Conservation (phyloP, 1,140 invertebrate species). For the Zaprionus inermis region DNA sequence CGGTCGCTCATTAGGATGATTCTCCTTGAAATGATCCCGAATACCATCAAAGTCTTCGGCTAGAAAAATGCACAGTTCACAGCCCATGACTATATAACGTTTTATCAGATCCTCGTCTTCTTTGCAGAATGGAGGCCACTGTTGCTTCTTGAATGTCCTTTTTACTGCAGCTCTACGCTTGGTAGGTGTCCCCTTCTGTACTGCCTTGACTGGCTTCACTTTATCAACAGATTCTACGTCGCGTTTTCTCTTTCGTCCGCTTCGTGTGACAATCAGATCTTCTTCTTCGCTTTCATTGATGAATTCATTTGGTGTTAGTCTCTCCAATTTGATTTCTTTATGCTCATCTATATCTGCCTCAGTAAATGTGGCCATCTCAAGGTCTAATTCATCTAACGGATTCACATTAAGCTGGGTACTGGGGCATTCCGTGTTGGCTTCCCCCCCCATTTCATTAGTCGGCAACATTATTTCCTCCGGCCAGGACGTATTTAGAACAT, state of each 20-base stretch:
- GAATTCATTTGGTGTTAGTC: constrained; percentile 55
- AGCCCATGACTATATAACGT: constrained; percentile 77
- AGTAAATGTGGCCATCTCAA: constrained; percentile 33
- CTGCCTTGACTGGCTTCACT: constrained; percentile 38
- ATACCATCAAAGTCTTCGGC: constrained; percentile 72
- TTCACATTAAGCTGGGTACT: constrained; percentile 59
- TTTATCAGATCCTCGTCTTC: constrained; percentile 76
- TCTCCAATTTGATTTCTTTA: constrained; percentile 59
- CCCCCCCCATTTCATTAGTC: constrained; percentile 55
- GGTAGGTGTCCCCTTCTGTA: constrained; percentile 26
- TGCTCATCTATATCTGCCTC: constrained; percentile 8
- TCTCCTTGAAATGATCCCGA: constrained; percentile 70
- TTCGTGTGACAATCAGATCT: constrained; percentile 66
- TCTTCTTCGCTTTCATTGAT: constrained; percentile 37
- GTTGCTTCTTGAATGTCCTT: constrained; percentile 61
- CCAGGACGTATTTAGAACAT: constrained; percentile 55
- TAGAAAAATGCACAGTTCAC: constrained; percentile 75
- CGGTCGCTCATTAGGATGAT: constrained; percentile 61
- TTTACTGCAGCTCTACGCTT: constrained; percentile 49
- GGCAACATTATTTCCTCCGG: constrained; percentile 71
- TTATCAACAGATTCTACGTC: constrained; percentile 28
- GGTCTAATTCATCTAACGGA: constrained; percentile 64
- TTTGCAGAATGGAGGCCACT: constrained; percentile 68
- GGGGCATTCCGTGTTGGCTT: constrained; percentile 17
- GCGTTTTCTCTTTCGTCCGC: constrained; percentile 62